Evolutionary conservation across 2,113 vertebrate genomes (phyloP).

Genomic region (Halcyon malimbica): DNA sequence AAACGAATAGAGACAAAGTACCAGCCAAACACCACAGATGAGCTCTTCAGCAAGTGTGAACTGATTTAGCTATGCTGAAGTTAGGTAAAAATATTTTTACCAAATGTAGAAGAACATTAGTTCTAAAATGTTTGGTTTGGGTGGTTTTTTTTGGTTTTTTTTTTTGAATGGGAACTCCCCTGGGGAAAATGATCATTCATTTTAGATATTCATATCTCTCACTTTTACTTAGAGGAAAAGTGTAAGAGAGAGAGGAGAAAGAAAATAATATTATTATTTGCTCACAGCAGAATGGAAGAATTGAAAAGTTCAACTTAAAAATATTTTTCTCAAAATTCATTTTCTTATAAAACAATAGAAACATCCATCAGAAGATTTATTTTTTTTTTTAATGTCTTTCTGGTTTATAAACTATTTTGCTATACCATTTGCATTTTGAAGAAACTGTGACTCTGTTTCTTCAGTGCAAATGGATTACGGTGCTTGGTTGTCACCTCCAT

Average conservation of each 20-base stretch:
- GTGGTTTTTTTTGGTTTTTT: too few species aligned
- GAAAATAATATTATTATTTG: background rate
- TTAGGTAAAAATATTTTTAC: background rate
- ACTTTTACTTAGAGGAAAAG: background rate
- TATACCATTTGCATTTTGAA: background rate
- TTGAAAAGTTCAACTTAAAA: background rate
- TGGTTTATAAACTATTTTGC: background rate
- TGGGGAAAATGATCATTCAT: constrained; percentile 1
- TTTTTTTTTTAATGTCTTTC: background rate
- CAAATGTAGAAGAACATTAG: background rate
- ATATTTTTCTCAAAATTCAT: background rate
- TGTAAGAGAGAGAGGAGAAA: background rate
- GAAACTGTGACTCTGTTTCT: background rate
- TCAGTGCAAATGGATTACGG: background rate
- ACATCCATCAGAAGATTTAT: background rate
- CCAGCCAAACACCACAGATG: background rate
- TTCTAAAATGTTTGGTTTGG: background rate
- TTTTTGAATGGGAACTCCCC: constrained; percentile 15
- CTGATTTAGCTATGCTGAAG: background rate
- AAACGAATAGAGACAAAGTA: background rate
- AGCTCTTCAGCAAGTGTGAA: background rate
- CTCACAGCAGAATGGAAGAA: background rate
- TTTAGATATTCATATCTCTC: background rate
- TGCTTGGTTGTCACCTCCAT: background rate
- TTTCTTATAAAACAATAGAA: background rate